Evolutionary conservation across 2,113 vertebrate species (phyloP), one percentile per base, ranked within the genome.

Genomic region (Pteruthius melanotis): DNA sequence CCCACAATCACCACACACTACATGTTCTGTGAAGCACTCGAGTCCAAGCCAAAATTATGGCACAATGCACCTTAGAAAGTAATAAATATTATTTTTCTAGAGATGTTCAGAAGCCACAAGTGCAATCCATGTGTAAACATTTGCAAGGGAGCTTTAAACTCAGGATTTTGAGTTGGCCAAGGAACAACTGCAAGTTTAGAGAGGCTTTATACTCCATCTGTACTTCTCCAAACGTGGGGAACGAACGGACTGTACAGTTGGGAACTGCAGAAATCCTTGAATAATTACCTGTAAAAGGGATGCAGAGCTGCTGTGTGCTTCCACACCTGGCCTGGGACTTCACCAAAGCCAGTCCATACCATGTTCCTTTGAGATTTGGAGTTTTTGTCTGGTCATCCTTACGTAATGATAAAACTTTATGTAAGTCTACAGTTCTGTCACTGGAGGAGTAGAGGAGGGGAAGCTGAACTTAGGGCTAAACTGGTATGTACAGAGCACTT

Each of bases 31-130:
- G 69, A 92, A 91, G 65, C 30, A 76, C 52, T 61, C 21, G 2
- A 90, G 47, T 56, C 70, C 75, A 86, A 94, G 87, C 72, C 92
- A 88, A 95, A 93, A 91, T 81, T 80, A 94, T 54, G 63, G 85
- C 57, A 52, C 5, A 75, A 50, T 60, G 63, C 78, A 96, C 90
- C 95, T 95, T 83, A 76, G 59, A 88, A 95, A 89, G 74, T 65
- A 92, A 93, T 87, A 97, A 92, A 87, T 92, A 92, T 22, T 91
- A 65, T 82, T 94, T 93, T 90, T 93, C 72, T 93, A 87, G 69
- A 94, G 82, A 94, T 87, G 60, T 64, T 94, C 79, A 85, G 77
- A 96, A 96, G 84, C 90, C 90, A 89, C 88, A 93, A 95, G 95
- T 69, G 54, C 59, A 80, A 93, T 83, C 87, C 71, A 45, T 50